A percentile compares a stretch with the other conserved stretches of the same genome.
These are phyloP conservation scores for Hypsopygia costalis DNA, from an alignment of 2,888 invertebrate genomes.

Conservation along the genomic window DNA sequence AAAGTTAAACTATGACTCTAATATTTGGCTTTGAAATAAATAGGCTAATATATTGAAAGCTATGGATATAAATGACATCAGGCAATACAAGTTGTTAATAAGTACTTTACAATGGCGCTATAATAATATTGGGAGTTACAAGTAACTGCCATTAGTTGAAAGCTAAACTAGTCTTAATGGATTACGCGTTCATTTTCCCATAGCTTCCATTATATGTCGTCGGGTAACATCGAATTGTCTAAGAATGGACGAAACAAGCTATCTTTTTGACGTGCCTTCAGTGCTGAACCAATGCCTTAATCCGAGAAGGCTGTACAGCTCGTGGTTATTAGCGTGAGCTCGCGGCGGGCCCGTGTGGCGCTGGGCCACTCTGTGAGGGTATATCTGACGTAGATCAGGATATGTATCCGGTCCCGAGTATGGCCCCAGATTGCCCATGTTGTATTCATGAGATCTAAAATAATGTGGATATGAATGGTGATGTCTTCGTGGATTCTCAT, in stretches of 20 bases:
- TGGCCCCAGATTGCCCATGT: slow-evolving; percentile 26
- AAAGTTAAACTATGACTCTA: slow-evolving; percentile 77
- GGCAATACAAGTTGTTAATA: slow-evolving; percentile 3
- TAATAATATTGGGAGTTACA: slow-evolving; percentile 1
- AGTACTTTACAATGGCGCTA: background rate
- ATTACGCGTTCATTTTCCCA: slow-evolving; percentile 43
- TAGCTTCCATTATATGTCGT: slow-evolving; percentile 76
- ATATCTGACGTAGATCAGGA: slow-evolving; percentile 47
- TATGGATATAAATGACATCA: slow-evolving; percentile 41
- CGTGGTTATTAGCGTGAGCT: slow-evolving; percentile 53
- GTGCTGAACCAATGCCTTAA: slow-evolving; percentile 73
- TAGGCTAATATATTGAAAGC: slow-evolving; percentile 77
- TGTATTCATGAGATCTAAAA: slow-evolving; percentile 51
- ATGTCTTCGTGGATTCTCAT: slow-evolving; percentile 67
- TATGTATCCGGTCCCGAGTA: slow-evolving; percentile 46
- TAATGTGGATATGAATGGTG: slow-evolving; percentile 68
- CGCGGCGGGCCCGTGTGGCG: slow-evolving; percentile 46
- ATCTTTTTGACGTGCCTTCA: slow-evolving; percentile 72
- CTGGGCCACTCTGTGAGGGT: slow-evolving; percentile 47
- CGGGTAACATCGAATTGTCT: slow-evolving; percentile 77
- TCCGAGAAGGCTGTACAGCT: slow-evolving; percentile 68
- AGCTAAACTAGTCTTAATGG: slow-evolving; percentile 15
- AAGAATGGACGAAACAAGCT: slow-evolving; percentile 44
- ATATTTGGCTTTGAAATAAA: slow-evolving; percentile 80
- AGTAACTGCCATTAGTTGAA: slow-evolving; percentile 14